Conservation (phyloP, 30 jellyfish, hydroid and myxozoan genomes). For the Turritopsis rubra region DNA sequence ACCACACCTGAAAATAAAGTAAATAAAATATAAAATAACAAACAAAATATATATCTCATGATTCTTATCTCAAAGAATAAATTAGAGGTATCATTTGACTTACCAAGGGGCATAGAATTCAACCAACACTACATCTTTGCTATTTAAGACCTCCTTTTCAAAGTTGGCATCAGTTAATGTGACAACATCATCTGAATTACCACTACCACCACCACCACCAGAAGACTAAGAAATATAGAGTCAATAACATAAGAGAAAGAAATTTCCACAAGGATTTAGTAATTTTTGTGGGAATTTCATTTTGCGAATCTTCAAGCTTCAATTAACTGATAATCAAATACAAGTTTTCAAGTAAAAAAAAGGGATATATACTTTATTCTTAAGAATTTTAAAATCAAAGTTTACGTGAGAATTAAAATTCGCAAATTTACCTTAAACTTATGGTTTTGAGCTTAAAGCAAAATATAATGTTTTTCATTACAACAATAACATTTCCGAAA, state of each 20-base stretch:
- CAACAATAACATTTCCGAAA: no score
- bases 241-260: not conserved
- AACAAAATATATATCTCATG: not conserved
- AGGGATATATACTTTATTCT: no score
- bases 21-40: not conserved
- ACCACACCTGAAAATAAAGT: slow-evolving; percentile 67
- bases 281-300: no score
- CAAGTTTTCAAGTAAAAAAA: no score
- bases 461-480: no score
- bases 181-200: slow-evolving; percentile 58
- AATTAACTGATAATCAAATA: no score
- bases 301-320: no score
- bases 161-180: slow-evolving; percentile 76
- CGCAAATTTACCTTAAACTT: no score
- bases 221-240: slow-evolving; percentile 25
- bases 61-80: not conserved
- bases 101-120: slow-evolving; percentile 98
- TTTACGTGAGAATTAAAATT: no score
- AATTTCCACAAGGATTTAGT: no score
- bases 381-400: no score
- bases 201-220: slow-evolving; percentile 71
- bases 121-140: slow-evolving; percentile 79
- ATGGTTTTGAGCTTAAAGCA: no score
- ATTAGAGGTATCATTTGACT: not conserved
- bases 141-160: slow-evolving; percentile 67